Evolutionary conservation across 2,113 vertebrate genomes (phyloP), one percentile per base, ranked within the genome.

Genomic region (Chaetodon trifascialis): DNA sequence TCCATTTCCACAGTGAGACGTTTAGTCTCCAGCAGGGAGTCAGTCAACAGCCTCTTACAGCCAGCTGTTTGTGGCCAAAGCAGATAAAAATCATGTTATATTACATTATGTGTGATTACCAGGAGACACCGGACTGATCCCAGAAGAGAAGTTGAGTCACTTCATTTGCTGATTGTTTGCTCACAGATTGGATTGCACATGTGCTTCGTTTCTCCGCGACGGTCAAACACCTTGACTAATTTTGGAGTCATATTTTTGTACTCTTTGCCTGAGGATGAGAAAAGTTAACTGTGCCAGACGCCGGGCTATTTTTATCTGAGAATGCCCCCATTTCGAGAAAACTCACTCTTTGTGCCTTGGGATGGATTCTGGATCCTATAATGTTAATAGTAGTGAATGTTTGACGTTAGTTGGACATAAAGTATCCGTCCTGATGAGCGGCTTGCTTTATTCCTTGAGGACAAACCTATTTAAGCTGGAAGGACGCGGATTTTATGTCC

Each of bases 251-350:
- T 79, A 49, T 73, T 87, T 84, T 85, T 56, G 25, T 54, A 40
- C 68, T 84, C 52, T 60, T 40, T 78, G 88, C 87, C 83, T 59
- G 69, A 73, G 77, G 89, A 88, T 62, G 62, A 81, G 68, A 81
- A 85, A 79, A 63, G 63, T 66, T 77, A 91, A 88, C 82, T 80
- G 71, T 83, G 74, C 68, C 87, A 84, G 73, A 77, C 42, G 23
- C 14, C 0, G 47, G 79, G 79, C 82, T 91, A 92, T 92, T 89
- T 88, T 88, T 83, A 89, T 80, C 83, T 19, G 56, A 60, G 54
- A 67, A 64, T 80, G 89, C n/a, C 88, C 90, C 73, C 68, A 23
- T 91, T 92, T 89, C 64, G 72, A 49, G 56, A 74, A 36, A 42
- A 25, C 44, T 58, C 38, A 8, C 71, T 64, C 25, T 79, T 40